phyloP scores from a whole-genome alignment of 2,888 invertebrate species.

The Erebia aethiops region DNA sequence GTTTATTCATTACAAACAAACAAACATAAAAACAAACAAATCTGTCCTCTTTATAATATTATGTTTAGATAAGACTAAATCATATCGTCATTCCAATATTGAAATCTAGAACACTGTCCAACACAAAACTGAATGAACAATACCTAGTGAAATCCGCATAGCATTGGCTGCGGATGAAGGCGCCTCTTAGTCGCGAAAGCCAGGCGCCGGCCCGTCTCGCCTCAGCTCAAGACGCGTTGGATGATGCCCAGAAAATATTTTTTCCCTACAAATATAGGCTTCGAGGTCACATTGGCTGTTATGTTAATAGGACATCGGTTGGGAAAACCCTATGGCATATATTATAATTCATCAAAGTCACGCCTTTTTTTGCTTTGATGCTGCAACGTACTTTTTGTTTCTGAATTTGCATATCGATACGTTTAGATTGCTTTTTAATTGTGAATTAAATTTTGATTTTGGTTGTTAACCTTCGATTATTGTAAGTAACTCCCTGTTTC shows the following conservation, averaged over 20 bases:
- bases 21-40: too few relatives aligned
- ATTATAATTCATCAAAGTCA: constrained; percentile 75
- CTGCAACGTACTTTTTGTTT: constrained; percentile 19
- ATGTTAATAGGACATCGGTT: constrained; percentile 71
- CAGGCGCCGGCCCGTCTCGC: constrained; percentile 79
- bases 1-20: too few relatives aligned
- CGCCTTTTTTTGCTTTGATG: constrained; percentile 48
- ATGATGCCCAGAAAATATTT: constrained; percentile 74
- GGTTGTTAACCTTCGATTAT: background rate
- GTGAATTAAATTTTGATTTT: constrained; percentile 3
- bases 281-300: constrained; percentile 73
- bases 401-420: background rate
- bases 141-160: constrained; percentile 25
- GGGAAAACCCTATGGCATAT: constrained; percentile 70
- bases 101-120: constrained; percentile 3
- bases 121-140: constrained; percentile 18
- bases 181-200: constrained; percentile 58
- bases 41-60: too few relatives aligned
- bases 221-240: constrained; percentile 67
- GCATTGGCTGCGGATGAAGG: constrained; percentile 44
- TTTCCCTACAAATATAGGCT: constrained; percentile 72
- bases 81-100: constrained; percentile 1
- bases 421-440: constrained; percentile 18
- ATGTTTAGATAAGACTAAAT: background rate
- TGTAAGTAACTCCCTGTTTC: too few relatives aligned